Conservation (phyloP, 2,888 invertebrate species). For the Zaprionus obscuricornis region DNA sequence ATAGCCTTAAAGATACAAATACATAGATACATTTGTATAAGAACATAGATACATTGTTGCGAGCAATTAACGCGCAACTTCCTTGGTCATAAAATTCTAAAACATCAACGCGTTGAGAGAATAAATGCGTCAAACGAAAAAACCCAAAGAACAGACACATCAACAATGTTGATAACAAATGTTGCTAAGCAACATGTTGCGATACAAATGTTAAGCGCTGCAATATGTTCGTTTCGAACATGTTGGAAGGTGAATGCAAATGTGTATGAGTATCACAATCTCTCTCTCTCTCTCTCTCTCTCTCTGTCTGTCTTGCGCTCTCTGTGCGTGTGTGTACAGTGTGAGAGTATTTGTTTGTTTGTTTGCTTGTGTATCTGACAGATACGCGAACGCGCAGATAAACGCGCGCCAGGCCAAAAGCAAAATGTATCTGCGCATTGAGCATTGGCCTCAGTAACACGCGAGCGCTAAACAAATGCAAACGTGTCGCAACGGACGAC, state of each 20-base stretch:
- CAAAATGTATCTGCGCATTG: conserved; percentile 80
- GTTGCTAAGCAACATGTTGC: conserved; percentile 47
- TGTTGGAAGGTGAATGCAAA: conserved; percentile 21
- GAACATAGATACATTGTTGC: conserved; percentile 38
- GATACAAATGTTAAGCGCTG: background rate
- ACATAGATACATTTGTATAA: conserved; percentile 8
- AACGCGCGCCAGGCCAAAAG: conserved; percentile 55
- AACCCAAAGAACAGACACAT: background rate
- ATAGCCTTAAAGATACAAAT: conserved; percentile 18
- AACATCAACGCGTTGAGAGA: background rate
- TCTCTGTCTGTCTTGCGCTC: conserved; percentile 3
- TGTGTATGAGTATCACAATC: background rate
- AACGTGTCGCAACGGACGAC: conserved; percentile 63
- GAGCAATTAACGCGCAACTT: conserved; percentile 47
- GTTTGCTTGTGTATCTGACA: conserved; percentile 41
- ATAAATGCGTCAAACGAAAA: conserved; percentile 12
- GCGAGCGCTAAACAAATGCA: conserved; percentile 77
- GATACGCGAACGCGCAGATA: conserved; percentile 63
- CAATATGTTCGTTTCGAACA: conserved; percentile 25
- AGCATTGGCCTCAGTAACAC: conserved; percentile 80
- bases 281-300: no score
- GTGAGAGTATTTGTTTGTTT: conserved; percentile 7
- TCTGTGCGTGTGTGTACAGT: background rate
- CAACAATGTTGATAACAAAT: no score
- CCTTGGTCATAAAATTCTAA: conserved; percentile 30